A percentile compares a stretch with the other conserved stretches of the same genome.
Conservation (phyloP, 2,797 vertebrate species). For the Tragelaphus eurycerus region DNA sequence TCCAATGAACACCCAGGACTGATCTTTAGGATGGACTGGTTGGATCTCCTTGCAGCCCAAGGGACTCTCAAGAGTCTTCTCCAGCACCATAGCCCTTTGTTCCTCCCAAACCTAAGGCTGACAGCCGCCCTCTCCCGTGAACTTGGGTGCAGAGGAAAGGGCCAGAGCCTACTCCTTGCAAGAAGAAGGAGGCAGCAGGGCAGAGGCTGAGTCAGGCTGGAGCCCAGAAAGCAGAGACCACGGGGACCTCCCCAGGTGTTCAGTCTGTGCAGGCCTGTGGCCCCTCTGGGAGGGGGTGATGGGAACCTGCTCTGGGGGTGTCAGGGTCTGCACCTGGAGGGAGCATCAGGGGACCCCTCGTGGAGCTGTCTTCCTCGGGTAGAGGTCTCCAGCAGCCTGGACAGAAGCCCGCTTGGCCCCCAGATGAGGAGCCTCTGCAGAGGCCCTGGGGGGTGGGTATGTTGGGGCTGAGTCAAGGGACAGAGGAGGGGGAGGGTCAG, state of each 20-base stretch:
- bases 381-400: neutral
- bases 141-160: neutral
- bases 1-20: neutral
- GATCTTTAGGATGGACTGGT: neutral
- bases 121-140: rapidly evolving
- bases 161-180: neutral
- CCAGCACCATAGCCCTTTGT: neutral
- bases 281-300: neutral
- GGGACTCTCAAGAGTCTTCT: neutral
- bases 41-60: neutral
- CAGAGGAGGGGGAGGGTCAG: too few relatives aligned
- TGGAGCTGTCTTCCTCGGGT: neutral
- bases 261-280: neutral
- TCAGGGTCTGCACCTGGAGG: neutral
- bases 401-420: neutral
- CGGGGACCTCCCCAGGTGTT: rapidly evolving
- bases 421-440: neutral
- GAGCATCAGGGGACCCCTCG: rapidly evolving
- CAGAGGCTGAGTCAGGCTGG: rapidly evolving
- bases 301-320: neutral
- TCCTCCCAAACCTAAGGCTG: too few relatives aligned
- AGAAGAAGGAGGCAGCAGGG: neutral
- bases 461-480: neutral
- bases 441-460: neutral
- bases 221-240: neutral